phyloP scores from a whole-genome alignment of 2,113 vertebrate genomes.

The Cyprinodon tularosa region DNA sequence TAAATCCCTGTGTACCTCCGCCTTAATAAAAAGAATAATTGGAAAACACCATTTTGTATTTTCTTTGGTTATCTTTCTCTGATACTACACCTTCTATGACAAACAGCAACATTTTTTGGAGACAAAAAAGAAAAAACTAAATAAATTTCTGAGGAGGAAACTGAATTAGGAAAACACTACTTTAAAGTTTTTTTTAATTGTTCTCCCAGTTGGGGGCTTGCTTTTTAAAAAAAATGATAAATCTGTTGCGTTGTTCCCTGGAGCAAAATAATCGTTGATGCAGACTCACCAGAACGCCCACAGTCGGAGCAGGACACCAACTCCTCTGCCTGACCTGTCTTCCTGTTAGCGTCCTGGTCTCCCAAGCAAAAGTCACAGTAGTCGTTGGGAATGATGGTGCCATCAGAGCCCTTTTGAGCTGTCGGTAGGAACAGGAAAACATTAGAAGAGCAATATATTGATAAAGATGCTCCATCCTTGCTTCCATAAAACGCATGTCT shows the following conservation, averaged over 20 bases:
- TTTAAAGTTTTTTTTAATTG: not conserved
- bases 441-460: not conserved
- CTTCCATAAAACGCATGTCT: not conserved
- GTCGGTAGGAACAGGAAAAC: slow-evolving; percentile 32
- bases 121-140: not conserved
- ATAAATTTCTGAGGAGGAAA: not conserved
- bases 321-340: slow-evolving; percentile 94
- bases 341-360: slow-evolving; percentile 95
- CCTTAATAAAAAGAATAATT: not conserved
- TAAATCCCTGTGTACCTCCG: not conserved
- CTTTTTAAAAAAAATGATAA: slow-evolving; percentile 4
- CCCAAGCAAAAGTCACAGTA: slow-evolving; percentile 99
- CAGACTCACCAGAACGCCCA: slow-evolving; percentile 94
- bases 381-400: slow-evolving; percentile 94
- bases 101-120: not conserved
- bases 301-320: slow-evolving; percentile 98
- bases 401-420: slow-evolving; percentile 96
- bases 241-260: not conserved
- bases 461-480: not conserved
- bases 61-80: not conserved
- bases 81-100: not conserved
- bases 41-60: not conserved
- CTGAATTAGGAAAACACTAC: no score
- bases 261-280: not conserved
- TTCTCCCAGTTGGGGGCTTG: not conserved